A percentile compares a stretch with the other conserved stretches of the same genome.
Evolutionary conservation across 2,113 vertebrate species (phyloP).

Genomic region (Pipra filicauda): DNA sequence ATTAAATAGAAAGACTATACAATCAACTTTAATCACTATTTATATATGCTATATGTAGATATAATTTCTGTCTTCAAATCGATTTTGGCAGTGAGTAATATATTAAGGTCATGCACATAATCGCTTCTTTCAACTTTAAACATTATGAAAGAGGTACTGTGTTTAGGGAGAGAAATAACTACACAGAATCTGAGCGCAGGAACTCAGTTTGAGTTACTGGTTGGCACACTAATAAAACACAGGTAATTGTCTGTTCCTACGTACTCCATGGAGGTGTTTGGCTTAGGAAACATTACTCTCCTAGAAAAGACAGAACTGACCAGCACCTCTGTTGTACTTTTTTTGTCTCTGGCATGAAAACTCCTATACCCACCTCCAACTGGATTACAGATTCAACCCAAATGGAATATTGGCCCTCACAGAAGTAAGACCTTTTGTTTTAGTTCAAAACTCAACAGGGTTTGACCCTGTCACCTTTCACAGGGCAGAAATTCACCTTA

Average conservation of each 20-base stretch:
- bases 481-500: background rate
- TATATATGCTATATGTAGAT: background rate
- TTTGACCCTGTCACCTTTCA: background rate
- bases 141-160: background rate
- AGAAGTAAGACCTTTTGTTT: background rate
- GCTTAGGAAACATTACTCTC: background rate
- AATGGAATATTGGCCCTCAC: background rate
- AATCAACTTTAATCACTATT: background rate
- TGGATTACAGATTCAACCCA: background rate
- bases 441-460: background rate
- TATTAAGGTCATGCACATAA: fast-evolving
- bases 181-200: background rate
- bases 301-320: background rate
- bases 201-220: background rate
- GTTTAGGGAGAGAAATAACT: background rate
- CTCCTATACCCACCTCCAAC: background rate
- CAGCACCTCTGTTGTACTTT: background rate
- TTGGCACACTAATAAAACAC: background rate
- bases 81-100: background rate
- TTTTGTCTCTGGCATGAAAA: background rate
- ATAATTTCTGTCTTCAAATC: background rate
- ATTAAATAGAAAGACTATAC: background rate
- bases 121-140: background rate
- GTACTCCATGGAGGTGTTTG: background rate
- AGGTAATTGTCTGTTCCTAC: background rate